Conservation (phyloP, 2,888 invertebrate genomes). For the Lepidocyrtinus sp. region DNA sequence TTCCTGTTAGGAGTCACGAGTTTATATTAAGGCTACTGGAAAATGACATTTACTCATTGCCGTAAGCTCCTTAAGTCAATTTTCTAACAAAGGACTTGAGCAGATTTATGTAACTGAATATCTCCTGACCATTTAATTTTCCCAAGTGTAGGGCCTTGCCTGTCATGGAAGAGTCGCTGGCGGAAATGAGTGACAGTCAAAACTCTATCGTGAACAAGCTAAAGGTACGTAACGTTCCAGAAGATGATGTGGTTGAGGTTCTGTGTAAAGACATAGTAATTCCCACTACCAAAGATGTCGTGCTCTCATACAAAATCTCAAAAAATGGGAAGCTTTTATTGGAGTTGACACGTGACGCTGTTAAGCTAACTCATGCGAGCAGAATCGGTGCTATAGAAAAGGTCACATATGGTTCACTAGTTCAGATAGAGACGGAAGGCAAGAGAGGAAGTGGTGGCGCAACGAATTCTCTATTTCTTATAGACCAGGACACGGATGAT, state of each 20-base stretch:
- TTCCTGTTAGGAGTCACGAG: constrained; percentile 58
- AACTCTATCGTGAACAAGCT: not conserved
- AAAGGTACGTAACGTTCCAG: not conserved
- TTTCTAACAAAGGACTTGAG: not conserved
- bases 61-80: not conserved
- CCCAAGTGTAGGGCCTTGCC: too few relatives aligned
- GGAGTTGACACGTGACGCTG: constrained; percentile 28
- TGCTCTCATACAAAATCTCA: not conserved
- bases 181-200: not conserved
- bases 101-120: too few relatives aligned
- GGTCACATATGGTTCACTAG: too few relatives aligned
- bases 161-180: not conserved
- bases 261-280: not conserved
- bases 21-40: constrained; percentile 49
- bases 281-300: constrained; percentile 14
- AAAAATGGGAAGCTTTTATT: not conserved
- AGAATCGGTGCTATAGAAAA: not conserved
- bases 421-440: too few relatives aligned
- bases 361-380: constrained; percentile 20
- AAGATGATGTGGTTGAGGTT: not conserved
- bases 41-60: constrained; percentile 20
- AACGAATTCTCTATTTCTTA: constrained; percentile 27
- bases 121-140: too few relatives aligned
- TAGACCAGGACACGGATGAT: constrained; percentile 12
- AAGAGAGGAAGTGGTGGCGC: constrained; percentile 14